Evolutionary conservation across 2,888 invertebrate species (phyloP).

Genomic region (Ectobius pallidus): DNA sequence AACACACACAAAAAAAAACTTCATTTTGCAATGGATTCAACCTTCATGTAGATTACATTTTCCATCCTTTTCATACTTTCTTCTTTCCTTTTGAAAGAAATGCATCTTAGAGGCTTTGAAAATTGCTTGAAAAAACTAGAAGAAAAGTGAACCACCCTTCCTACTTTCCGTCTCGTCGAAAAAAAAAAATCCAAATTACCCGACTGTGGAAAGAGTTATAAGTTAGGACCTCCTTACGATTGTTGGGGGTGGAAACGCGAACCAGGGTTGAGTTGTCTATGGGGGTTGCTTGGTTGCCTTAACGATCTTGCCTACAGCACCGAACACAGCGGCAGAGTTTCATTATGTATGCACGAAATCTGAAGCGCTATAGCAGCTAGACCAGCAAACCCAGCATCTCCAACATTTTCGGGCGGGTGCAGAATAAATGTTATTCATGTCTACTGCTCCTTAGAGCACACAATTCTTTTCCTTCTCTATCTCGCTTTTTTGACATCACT

Average conservation of each 20-base stretch:
- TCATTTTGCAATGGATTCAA: slow-evolving; percentile 23
- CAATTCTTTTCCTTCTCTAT: background rate
- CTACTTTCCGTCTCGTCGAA: background rate
- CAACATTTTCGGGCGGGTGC: slow-evolving; percentile 13
- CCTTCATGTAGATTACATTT: slow-evolving; percentile 19
- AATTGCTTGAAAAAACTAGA: background rate
- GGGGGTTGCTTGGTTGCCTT: background rate
- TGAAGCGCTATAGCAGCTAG: background rate
- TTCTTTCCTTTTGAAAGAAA: background rate
- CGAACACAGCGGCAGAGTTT: background rate
- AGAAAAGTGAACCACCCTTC: background rate
- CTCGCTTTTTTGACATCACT: slow-evolving; percentile 27
- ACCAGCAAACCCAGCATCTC: background rate
- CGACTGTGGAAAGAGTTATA: slow-evolving; percentile 8
- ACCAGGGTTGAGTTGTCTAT: background rate
- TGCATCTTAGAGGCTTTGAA: background rate
- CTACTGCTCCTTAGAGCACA: background rate
- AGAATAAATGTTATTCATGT: slow-evolving; percentile 29
- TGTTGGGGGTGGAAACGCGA: background rate
- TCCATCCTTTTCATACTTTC: slow-evolving; percentile 15
- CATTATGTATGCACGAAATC: slow-evolving; percentile 14
- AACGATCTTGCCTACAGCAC: slow-evolving; percentile 3
- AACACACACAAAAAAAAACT: background rate
- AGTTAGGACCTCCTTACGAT: slow-evolving; percentile 6
- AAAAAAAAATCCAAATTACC: background rate